Evolutionary conservation across 2,113 vertebrate genomes (phyloP).

Genomic region (Pelecanus crispus): DNA sequence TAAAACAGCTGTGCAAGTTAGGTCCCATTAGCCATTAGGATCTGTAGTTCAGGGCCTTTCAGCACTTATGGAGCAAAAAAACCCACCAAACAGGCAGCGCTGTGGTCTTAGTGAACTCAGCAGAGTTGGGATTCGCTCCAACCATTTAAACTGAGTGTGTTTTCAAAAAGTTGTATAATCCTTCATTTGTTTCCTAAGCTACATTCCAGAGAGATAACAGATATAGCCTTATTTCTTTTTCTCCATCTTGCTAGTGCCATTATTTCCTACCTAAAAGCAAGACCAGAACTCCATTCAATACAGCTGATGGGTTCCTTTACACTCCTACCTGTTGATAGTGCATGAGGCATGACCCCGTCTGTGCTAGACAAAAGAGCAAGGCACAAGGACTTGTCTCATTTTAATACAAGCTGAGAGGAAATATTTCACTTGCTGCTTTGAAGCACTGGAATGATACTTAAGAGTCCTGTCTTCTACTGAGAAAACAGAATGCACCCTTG

Average conservation of each 20-base stretch:
- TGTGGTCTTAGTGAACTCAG: background rate
- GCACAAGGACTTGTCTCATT: accelerated
- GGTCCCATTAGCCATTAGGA: background rate
- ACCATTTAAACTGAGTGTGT: background rate
- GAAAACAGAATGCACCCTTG: background rate
- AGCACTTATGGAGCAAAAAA: background rate
- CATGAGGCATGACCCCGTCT: background rate
- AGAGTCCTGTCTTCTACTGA: background rate
- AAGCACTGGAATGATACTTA: background rate
- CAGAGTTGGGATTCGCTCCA: background rate
- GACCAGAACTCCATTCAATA: background rate
- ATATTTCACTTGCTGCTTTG: background rate
- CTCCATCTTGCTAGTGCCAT: background rate
- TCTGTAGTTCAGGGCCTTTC: background rate
- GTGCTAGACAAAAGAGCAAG: background rate
- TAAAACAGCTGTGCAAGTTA: background rate
- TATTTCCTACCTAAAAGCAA: background rate
- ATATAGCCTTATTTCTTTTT: background rate
- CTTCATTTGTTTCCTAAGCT: background rate
- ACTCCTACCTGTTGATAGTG: background rate
- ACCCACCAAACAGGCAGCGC: background rate
- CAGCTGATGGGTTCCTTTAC: background rate
- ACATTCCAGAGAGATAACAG: background rate
- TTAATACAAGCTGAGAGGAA: background rate
- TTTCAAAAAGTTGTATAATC: background rate